Conservation (phyloP, 2,113 vertebrate species). For the Notarius quadriscutis region DNA sequence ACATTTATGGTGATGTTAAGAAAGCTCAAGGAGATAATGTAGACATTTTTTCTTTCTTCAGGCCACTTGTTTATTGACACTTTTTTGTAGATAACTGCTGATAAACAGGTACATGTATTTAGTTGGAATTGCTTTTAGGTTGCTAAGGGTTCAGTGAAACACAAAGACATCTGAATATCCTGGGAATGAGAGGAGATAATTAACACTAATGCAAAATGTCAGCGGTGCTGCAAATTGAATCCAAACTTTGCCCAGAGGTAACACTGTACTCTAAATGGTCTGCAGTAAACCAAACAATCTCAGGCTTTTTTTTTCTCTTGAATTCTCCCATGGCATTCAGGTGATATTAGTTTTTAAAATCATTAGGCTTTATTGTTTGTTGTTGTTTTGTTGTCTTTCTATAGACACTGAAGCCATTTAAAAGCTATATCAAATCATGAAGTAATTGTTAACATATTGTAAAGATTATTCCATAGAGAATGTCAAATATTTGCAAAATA, state of each 20-base stretch:
- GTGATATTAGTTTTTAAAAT: not conserved
- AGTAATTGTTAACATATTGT: not conserved
- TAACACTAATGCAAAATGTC: conserved; percentile 3
- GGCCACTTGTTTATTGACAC: not conserved
- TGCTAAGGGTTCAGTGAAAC: conserved; percentile 5
- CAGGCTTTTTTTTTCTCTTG: not conserved
- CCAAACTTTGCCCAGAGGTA: conserved; percentile 10
- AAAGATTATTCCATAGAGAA: not conserved
- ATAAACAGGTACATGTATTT: not conserved
- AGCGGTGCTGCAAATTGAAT: conserved; percentile 23
- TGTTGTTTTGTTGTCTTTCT: not conserved
- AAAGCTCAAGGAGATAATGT: not conserved
- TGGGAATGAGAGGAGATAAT: not conserved
- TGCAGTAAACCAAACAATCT: conserved; percentile 10
- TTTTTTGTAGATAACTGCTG: conserved; percentile 9
- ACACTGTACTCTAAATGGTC: not conserved
- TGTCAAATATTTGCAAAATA: not conserved
- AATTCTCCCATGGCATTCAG: conserved; percentile 8
- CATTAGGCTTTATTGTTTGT: not conserved
- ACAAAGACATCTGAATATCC: not conserved
- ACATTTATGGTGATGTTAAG: not conserved
- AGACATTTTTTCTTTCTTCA: not conserved
- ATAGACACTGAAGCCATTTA: not conserved
- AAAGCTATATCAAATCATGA: not conserved
- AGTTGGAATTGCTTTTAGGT: conserved; percentile 9